phyloP scores from a whole-genome alignment of 2,797 vertebrate genomes.

The Novumbra hubbsi region DNA sequence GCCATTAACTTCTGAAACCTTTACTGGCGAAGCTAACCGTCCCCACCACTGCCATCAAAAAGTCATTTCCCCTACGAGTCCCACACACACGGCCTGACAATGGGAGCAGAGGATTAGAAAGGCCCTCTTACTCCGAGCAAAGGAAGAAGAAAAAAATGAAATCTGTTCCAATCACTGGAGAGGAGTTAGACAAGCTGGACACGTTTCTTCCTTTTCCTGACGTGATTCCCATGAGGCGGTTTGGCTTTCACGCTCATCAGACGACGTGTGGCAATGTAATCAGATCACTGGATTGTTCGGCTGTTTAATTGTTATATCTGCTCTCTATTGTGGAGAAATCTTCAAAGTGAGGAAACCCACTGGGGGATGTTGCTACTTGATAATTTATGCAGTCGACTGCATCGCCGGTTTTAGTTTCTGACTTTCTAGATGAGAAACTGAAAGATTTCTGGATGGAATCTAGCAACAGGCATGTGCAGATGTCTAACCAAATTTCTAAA shows the following conservation, averaged over 20 bases:
- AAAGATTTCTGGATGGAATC: slow-evolving; percentile 54
- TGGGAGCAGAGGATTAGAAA: slow-evolving; percentile 74
- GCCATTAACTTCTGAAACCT: slow-evolving; percentile 74
- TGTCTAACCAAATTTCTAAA: slow-evolving; percentile 61
- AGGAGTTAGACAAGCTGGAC: slow-evolving; percentile 55
- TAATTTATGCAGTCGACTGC: slow-evolving; percentile 72
- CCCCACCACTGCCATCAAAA: slow-evolving; percentile 69
- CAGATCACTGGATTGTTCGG: slow-evolving; percentile 63
- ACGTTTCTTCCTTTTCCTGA: slow-evolving; percentile 57
- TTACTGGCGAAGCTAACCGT: slow-evolving; percentile 70
- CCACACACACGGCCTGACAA: slow-evolving; percentile 71
- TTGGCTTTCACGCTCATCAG: slow-evolving; percentile 71
- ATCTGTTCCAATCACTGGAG: slow-evolving; percentile 53
- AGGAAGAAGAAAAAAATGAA: slow-evolving; percentile 45
- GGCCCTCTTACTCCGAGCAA: slow-evolving; percentile 67
- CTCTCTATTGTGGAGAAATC: slow-evolving; percentile 68
- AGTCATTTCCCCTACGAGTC: slow-evolving; percentile 72
- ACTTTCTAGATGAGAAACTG: slow-evolving; percentile 53
- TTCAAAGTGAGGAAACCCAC: slow-evolving; percentile 71
- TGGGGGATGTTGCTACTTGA: slow-evolving; percentile 64
- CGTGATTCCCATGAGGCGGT: slow-evolving; percentile 65
- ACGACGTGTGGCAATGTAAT: slow-evolving; percentile 75
- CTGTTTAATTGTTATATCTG: slow-evolving; percentile 68
- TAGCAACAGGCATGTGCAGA: slow-evolving; percentile 60
- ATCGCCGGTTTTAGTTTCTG: slow-evolving; percentile 65